Base-by-base conservation (phyloP, 2,888 invertebrate genomes). In the Agriotes lineatus region DNA sequence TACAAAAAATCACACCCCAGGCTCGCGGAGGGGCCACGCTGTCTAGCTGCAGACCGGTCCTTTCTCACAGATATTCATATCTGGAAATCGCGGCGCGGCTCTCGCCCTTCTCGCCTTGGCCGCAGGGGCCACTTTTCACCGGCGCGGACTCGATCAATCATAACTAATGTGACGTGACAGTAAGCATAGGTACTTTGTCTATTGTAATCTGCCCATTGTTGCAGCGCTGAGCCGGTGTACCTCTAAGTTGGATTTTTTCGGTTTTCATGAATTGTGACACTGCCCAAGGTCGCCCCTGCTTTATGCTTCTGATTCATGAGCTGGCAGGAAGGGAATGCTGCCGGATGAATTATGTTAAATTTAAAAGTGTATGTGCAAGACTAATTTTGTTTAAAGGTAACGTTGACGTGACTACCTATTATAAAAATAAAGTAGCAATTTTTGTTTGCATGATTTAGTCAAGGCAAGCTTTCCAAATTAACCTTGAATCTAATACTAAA, bases 201-300 rank as follows among this genome's bases (percentile, higher is more conserved):
- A 84, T 84, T 84, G 84, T 84, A 83, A 84, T 84, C 83, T 83
- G 81, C 82, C 82, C 75, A 83, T 84, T 84, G 84, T 84, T 81
- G 74, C 74, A 69, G 66, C 72, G 71, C 74, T 76, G 79, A 79
- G 80, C 80, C 79, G 81, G 81, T 77, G 79, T 78, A 79, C 78
- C 80, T 79, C 80, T 77, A 77, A 72, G 68, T 73, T 67, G 74
- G 75, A 22, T 20, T 81, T 81, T 80, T 80, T 75, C 72, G 76
- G 75, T 77, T 80, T 79, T 80, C 76, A 79, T 80, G 79, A 81
- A 81, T 81, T 79, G 42, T 18, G 42, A 18, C 42, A 42, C 42
- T 74, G 66, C 69, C 71, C 22, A 48, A 48, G 48, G 48, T 22
- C 48, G 14, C 14, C 14, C 3, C 39, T 39, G 4, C 10, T 25